Evolutionary conservation across 1,140 invertebrate species (phyloP).

Genomic region (Plectrocnemia conspersa): DNA sequence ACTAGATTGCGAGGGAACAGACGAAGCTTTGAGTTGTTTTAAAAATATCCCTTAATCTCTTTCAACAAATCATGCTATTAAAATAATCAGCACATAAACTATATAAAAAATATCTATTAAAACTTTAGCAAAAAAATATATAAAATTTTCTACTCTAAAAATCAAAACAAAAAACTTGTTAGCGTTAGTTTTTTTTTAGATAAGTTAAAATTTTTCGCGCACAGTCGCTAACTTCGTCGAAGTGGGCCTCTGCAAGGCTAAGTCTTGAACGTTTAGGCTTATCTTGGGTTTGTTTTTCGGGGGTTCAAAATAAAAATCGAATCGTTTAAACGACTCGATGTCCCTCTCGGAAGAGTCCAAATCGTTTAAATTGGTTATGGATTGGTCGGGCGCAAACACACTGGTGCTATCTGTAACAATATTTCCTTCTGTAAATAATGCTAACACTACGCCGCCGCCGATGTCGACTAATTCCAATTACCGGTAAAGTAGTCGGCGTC

Average conservation of each 20-base stretch:
- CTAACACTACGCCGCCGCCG: too few species aligned
- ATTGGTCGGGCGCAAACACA: constrained; percentile 41
- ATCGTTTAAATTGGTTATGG: constrained; percentile 41
- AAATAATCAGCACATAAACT: too few species aligned
- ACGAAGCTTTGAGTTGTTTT: too few species aligned
- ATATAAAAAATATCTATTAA: too few species aligned
- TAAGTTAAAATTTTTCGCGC: background rate
- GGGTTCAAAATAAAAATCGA: constrained; percentile 44
- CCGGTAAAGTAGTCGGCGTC: constrained; percentile 27
- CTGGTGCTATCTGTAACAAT: constrained; percentile 37
- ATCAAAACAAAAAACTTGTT: too few species aligned
- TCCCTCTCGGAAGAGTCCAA: constrained; percentile 42
- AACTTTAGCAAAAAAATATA: too few species aligned
- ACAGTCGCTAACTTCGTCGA: background rate
- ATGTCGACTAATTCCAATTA: constrained; percentile 6
- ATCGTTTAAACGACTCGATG: constrained; percentile 45
- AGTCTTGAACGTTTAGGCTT: constrained; percentile 27
- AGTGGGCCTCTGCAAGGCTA: constrained; percentile 14
- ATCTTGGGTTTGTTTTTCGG: constrained; percentile 41
- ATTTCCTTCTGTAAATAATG: background rate
- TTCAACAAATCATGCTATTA: too few species aligned
- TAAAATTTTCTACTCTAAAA: too few species aligned
- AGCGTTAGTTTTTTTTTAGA: too few species aligned
- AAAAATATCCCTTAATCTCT: too few species aligned
- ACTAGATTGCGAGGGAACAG: too few species aligned